Evolutionary conservation across 2,113 vertebrate genomes (phyloP).

Genomic region (Myanophis thanlyinensis): DNA sequence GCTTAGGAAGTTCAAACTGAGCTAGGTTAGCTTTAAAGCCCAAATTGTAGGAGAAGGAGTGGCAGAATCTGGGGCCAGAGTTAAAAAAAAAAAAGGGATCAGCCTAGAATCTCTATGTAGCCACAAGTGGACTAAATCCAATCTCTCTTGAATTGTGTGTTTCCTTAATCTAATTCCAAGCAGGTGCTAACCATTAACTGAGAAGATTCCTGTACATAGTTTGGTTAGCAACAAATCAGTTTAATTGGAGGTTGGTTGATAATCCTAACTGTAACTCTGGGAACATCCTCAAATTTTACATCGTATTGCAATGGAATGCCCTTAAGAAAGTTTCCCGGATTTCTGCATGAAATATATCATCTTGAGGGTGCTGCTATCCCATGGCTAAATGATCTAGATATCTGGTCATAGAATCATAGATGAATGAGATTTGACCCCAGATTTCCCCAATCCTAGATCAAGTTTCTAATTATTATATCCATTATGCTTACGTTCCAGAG

Average conservation of each 20-base stretch:
- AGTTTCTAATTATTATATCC: neutral
- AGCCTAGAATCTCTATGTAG: neutral
- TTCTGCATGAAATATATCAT: neutral
- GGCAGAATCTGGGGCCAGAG: neutral
- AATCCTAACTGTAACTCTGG: neutral
- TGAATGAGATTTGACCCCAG: neutral
- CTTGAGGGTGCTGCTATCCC: neutral
- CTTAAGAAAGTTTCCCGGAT: neutral
- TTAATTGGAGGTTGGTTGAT: neutral
- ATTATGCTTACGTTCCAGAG: neutral
- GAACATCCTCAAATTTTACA: neutral
- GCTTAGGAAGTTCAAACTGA: neutral
- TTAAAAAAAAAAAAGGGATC: neutral
- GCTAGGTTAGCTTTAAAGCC: neutral
- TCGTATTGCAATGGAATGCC: neutral
- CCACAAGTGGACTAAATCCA: neutral
- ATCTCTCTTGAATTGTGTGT: neutral
- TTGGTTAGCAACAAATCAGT: neutral
- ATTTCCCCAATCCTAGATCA: neutral
- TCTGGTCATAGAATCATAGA: neutral
- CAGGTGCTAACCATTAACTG: neutral
- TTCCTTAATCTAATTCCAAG: neutral
- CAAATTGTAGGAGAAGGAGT: neutral
- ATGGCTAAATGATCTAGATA: neutral
- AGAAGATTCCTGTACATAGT: neutral